Evolutionary conservation across 2,888 invertebrate genomes (phyloP), one percentile per base, ranked within the genome.

Genomic region (Sericinus montela): DNA sequence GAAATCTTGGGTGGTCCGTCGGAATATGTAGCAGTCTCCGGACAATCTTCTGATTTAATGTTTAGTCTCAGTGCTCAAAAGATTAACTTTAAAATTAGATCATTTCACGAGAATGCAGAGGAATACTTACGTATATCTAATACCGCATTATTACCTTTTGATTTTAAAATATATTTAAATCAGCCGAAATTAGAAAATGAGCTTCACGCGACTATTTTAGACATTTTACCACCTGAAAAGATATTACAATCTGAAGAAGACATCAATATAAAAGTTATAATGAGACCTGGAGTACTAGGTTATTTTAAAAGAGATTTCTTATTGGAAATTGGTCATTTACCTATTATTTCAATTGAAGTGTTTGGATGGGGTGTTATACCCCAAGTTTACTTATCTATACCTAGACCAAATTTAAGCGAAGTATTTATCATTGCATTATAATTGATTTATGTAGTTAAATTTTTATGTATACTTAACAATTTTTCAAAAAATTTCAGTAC

Each of bases 291-390:
- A 13, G 75, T 88, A 19, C 72, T 90, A 7, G 92, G 92, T 25
- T 81, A 82, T 60, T 92, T 91, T 60, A 67, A 80, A 5, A 82
- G 87, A 59, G 64, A 63, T 37, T 84, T 85, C 65, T 58, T 79
- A 50, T 75, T 90, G 54, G 80, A 92, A 89, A 79, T 92, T 32
- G 91, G 87, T 1, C 88, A 91, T 66, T 67, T 90, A 32, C 84
- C 90, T 37, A 83, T 90, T n/a, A 67, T 90, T 38, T 69, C 75
- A 0, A 84, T 93, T 37, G 80, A 80, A 51, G 84, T 92, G 3
- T 80, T 74, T 55, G 92, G 92, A 28, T 90, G 88, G 73, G 91
- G 90, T 9, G 89, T 90, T 1, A 83, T 91, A 51, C 90, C 92
- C 2, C 93, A 93, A 80, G 68, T 92, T 25, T 91, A 89, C 63